Evolutionary conservation across 2,797 vertebrate species (phyloP), one percentile per base, ranked within the genome.

Genomic region (Yasuhikotakia modesta): DNA sequence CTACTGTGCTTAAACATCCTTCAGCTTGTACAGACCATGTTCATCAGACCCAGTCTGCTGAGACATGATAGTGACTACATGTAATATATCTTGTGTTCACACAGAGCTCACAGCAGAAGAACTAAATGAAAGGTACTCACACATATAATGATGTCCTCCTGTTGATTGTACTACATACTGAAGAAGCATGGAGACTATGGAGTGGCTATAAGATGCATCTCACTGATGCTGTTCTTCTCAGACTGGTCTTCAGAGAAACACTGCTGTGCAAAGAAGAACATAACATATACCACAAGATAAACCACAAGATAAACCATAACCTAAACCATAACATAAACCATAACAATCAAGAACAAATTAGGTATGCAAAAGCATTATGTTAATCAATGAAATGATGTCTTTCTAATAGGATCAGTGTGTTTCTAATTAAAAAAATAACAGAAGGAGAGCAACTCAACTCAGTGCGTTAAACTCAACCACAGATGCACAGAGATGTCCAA

Each of bases 21-120:
- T 57, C 11, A 66, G n/a, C 50, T 45, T 57, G 16, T 19, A n/a
- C 22, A 45, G 39, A 76, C 13, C 50, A 66, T 22, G 24, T 69
- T 60, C 2, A 17, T 46, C n/a, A 75, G 52, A 19, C 35, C 12
- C 22, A 4, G 64, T 58, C 22, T 58, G 22, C 4, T 0, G 5
- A 60, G 39, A 76, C 27, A 22, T 58, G 64, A 76, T 66, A 22
- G 16, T 61, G 53, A 76, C 32, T 43, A 14, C 14, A 67, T 67
- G 24, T 67, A 19, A 46, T 17, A 39, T 68, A 13, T 53, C 30
- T 64, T 64, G 13, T 35, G 30, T 39, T 39, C 46, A 43, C 39
- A 74, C 14, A 65, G 46, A 21, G 46, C 13, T 35, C 57, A 73
- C 19, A 53, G 39, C 22, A 16, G 21, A 13, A 60, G 10, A 66